Conservation (phyloP, 2,888 invertebrate genomes). For the Leptarthrus brevirostris region DNA sequence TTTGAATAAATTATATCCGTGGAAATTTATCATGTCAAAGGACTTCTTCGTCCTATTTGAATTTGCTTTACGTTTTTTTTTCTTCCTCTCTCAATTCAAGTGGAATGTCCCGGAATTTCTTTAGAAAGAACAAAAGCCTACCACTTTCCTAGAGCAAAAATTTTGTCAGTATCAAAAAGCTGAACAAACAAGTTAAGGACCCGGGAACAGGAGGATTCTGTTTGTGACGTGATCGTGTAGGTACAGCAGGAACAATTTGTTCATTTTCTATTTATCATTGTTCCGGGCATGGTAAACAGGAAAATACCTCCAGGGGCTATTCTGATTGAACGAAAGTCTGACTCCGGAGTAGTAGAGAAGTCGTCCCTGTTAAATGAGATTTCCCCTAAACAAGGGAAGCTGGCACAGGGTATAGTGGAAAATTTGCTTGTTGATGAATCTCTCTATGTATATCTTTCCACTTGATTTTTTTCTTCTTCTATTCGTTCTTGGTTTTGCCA, state of each 20-base stretch:
- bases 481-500: not conserved
- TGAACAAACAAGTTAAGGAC: not conserved
- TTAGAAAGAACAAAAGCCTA: not conserved
- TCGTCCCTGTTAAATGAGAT: slow-evolving; percentile 4
- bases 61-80: no score
- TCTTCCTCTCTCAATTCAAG: slow-evolving; percentile 6
- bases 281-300: slow-evolving; percentile 30
- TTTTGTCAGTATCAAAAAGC: slow-evolving; percentile 30
- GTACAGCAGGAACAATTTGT: slow-evolving; percentile 48
- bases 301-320: slow-evolving; percentile 39
- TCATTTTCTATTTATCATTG: slow-evolving; percentile 53
- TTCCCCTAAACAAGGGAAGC: slow-evolving; percentile 1
- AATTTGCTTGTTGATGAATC: not conserved
- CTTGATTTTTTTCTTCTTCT: not conserved
- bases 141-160: not conserved
- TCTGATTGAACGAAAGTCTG: slow-evolving; percentile 36
- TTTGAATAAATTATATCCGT: no score
- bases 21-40: no score
- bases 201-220: not conserved
- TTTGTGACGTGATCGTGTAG: slow-evolving; percentile 9
- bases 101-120: not conserved
- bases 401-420: not conserved
- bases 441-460: not conserved
- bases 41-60: no score
- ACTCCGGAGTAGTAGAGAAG: not conserved